These are phyloP conservation scores for Enteromius radiatus DNA, from an alignment of 2,797 vertebrate genomes.

Conservation along the genomic window DNA sequence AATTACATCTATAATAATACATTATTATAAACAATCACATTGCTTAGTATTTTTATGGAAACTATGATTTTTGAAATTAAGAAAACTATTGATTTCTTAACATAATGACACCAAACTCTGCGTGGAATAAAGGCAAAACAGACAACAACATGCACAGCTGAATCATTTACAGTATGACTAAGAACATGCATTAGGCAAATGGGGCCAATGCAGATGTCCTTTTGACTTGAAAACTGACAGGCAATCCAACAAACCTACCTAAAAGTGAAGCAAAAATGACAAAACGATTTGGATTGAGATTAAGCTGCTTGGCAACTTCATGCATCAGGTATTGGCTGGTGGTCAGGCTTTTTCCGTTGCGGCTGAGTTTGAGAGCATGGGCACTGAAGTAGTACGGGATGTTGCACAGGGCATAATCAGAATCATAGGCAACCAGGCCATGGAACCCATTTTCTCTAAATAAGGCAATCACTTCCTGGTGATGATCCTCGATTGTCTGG, in stretches of 20 bases:
- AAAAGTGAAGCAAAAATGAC: constrained; percentile 95
- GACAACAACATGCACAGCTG: not conserved
- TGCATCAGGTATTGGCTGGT: constrained; percentile 98
- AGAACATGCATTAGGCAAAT: not conserved
- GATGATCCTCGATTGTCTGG: constrained; percentile 96
- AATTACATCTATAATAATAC: not conserved
- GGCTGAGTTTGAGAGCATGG: constrained; percentile 95
- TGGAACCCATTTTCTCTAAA: constrained; percentile 93
- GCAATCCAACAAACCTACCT: constrained; percentile 76
- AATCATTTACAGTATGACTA: not conserved
- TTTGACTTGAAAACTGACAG: not conserved
- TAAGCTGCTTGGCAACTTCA: constrained; percentile 94
- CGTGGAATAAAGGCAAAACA: not conserved
- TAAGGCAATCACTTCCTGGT: constrained; percentile 94
- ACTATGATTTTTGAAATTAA: too few relatives aligned
- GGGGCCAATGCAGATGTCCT: not conserved
- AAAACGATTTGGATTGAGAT: constrained; percentile 92
- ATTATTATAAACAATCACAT: not conserved
- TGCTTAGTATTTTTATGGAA: not conserved
- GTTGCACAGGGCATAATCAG: constrained; percentile 95
- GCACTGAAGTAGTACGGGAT: constrained; percentile 96
- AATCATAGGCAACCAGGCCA: constrained; percentile 93
- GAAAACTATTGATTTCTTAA: not conserved
- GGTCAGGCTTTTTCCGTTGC: constrained; percentile 95
- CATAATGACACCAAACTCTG: not conserved